phyloP scores from a whole-genome alignment of 2,888 invertebrate species.

The Oscheius sp. region DNA sequence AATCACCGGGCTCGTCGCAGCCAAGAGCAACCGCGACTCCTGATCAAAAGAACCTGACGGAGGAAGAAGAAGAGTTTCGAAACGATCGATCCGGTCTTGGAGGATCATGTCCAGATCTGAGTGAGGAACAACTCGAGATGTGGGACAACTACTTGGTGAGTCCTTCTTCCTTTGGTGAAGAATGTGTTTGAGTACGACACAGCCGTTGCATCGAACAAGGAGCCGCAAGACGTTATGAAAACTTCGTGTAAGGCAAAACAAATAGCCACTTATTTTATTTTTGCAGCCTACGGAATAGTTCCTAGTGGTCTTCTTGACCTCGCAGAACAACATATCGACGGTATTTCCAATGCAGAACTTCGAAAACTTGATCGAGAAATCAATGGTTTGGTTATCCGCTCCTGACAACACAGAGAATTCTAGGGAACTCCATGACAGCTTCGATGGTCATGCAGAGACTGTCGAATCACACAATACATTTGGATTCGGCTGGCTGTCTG shows the following conservation, averaged over 20 bases:
- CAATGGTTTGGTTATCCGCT: conserved; percentile 10
- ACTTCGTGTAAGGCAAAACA: not conserved
- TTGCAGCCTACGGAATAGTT: conserved; percentile 63
- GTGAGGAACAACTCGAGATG: conserved; percentile 58
- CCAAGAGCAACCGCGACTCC: conserved; percentile 18
- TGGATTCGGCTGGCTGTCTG: conserved; percentile 42
- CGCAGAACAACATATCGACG: conserved; percentile 55
- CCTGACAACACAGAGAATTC: not conserved
- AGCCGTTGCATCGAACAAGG: conserved; percentile 44
- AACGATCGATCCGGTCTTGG: conserved; percentile 15
- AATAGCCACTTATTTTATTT: not conserved
- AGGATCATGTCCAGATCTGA: conserved; percentile 66
- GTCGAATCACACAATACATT: conserved; percentile 38
- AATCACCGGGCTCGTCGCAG: conserved; percentile 26
- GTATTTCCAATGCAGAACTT: conserved; percentile 54
- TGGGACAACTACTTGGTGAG: conserved; percentile 67
- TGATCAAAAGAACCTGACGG: conserved; percentile 22
- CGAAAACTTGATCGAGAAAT: conserved; percentile 57
- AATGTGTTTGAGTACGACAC: conserved; percentile 45
- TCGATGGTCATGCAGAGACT: conserved; percentile 50
- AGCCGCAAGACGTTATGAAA: conserved; percentile 14
- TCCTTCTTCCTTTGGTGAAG: not conserved
- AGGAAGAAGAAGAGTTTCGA: conserved; percentile 22
- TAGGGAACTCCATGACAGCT: conserved; percentile 55
- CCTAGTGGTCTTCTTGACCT: conserved; percentile 55